These are phyloP conservation scores for Willowsia nigromaculata DNA, from an alignment of 2,888 invertebrate species.

Conservation along the genomic window DNA sequence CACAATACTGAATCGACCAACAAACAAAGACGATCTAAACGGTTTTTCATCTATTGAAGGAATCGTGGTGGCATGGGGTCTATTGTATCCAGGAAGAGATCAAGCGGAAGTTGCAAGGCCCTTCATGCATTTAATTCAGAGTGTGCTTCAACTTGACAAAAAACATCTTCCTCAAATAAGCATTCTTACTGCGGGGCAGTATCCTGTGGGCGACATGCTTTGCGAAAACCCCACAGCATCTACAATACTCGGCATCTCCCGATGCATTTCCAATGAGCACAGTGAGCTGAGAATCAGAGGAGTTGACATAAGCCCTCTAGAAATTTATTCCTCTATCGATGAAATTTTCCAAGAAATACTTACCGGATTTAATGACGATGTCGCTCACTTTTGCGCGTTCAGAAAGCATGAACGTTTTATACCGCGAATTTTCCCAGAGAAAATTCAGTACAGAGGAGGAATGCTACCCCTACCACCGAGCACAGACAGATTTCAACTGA, in stretches of 20 bases:
- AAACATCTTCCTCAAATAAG: neutral
- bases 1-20: neutral
- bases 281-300: neutral
- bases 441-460: neutral
- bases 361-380: slow-evolving; percentile 7
- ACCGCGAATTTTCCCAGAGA: slow-evolving; percentile 7
- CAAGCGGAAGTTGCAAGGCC: slow-evolving; percentile 4
- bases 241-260: slow-evolving; percentile 47
- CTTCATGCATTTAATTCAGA: slow-evolving; percentile 34
- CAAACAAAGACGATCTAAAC: neutral
- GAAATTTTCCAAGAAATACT: slow-evolving; percentile 52
- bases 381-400: slow-evolving; percentile 11
- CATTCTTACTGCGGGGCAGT: slow-evolving; percentile 34
- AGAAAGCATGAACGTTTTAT: neutral
- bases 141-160: neutral
- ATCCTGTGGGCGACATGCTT: slow-evolving; percentile 33
- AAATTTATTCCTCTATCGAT: neutral
- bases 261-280: slow-evolving; percentile 36
- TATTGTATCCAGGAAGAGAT: neutral
- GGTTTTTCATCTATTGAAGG: slow-evolving; percentile 27
- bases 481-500: slow-evolving; percentile 31
- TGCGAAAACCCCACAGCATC: slow-evolving; percentile 33
- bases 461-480: slow-evolving; percentile 10
- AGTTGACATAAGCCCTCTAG: slow-evolving; percentile 45
- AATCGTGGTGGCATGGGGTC: slow-evolving; percentile 17